phyloP scores from a whole-genome alignment of 2,113 vertebrate genomes.

The Melanotaenia duboulayi region DNA sequence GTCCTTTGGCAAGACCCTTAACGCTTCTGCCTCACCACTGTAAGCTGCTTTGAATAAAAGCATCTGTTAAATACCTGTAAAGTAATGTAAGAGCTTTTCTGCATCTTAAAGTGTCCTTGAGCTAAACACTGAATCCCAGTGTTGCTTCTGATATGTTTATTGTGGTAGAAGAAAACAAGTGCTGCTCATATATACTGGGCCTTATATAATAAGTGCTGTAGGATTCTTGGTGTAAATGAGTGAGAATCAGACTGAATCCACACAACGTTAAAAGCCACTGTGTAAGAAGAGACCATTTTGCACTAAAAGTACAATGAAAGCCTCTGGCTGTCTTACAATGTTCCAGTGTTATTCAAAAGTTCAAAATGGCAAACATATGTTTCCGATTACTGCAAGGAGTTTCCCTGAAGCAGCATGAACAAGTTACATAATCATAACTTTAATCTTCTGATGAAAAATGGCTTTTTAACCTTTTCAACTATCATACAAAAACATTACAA shows the following conservation, averaged over 20 bases:
- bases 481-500: slow-evolving; percentile 15
- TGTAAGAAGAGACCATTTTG: not conserved
- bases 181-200: not conserved
- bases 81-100: no score
- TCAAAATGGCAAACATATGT: slow-evolving; percentile 39
- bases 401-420: slow-evolving; percentile 7
- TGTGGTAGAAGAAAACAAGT: not conserved
- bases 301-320: not conserved
- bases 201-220: not conserved
- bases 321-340: not conserved
- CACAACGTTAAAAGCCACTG: not conserved
- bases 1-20: no score
- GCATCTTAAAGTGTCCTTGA: not conserved
- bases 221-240: not conserved
- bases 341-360: not conserved
- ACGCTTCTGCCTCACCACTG: no score
- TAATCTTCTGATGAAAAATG: not conserved
- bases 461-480: not conserved
- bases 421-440: slow-evolving; percentile 3
- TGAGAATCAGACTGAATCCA: not conserved
- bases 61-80: no score
- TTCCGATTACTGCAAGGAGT: slow-evolving; percentile 25
- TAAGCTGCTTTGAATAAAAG: no score
- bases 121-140: not conserved
- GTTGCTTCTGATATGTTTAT: no score